Evolutionary conservation across 2,888 invertebrate species (phyloP), one percentile per base, ranked within the genome.

Genomic region (Cosmopolites sordidus): DNA sequence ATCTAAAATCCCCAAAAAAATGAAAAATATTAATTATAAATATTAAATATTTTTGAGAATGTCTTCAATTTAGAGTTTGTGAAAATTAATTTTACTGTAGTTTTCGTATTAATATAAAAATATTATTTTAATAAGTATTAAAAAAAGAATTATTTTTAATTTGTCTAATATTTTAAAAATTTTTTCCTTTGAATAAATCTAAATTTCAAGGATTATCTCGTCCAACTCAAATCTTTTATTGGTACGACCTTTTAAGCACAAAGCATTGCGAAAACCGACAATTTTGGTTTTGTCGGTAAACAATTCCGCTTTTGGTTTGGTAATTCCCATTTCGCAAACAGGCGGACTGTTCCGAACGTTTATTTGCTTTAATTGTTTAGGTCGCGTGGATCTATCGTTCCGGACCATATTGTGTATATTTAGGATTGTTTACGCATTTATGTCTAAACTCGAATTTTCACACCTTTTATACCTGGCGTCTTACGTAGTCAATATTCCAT

Each of bases 371-470:
- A 48, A 48, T 48, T 29, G 48, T 48, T 48, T 52, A 52, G 42
- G 52, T 52, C 52, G 52, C 52, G 52, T 52, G 52, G 41, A 52
- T 33, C 30, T 42, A 42, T 47, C 37, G 30, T 52, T 42, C 17
- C 42, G 38, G n/a, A 14, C 27, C 16, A 11, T 37, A 39, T 37
- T 11, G 12, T 47, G 52, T 52, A 27, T 47, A 33, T 38, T 52
- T 47, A 52, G 52, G 52, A 52, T 47, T 22, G 17, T 37, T 48
- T 48, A 41, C 30, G 15, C 41, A 17, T 33, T 48, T 41, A 18
- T 42, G 6, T 16, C 17, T 16, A 48, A 29, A 48, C 48, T 48
- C 48, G 29, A 48, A 33, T 48, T 42, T 48, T 48, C 48, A 48
- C 48, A 48, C 48, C 41, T 48, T 33, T 30, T 16, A 12, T 39